Percentiles rank a stretch among this genome's conserved stretches.
Conservation (phyloP, 2,113 vertebrate genomes). For the Sclerurus mexicanus region DNA sequence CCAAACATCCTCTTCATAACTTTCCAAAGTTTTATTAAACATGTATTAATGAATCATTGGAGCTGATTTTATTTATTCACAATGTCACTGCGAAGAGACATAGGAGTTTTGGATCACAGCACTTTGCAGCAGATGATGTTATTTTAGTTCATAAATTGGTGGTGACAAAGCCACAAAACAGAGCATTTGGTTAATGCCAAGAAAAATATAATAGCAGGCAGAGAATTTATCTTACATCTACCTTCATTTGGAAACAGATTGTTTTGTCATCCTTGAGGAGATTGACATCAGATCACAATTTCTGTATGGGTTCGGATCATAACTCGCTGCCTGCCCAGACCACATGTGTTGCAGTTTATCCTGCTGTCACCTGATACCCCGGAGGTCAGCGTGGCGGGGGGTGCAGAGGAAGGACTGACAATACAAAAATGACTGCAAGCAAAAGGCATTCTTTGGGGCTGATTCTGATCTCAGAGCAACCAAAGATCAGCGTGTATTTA, state of each 20-base stretch:
- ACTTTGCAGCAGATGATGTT: not conserved
- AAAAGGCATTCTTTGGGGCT: constrained; percentile 20
- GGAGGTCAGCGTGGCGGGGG: not conserved
- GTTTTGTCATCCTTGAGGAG: not conserved
- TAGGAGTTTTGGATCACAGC: not conserved
- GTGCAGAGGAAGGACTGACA: constrained; percentile 18
- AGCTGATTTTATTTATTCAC: constrained; percentile 38
- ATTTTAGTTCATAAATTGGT: constrained; percentile 42
- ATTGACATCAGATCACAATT: not conserved
- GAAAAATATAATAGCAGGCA: constrained; percentile 28
- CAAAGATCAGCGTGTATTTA: constrained; percentile 65
- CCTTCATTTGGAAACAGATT: constrained; percentile 28
- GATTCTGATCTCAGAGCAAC: constrained; percentile 57
- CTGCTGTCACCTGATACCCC: constrained; percentile 4
- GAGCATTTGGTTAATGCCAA: not conserved
- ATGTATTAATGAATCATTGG: constrained; percentile 11
- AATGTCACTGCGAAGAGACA: not conserved
- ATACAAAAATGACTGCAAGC: constrained; percentile 27
- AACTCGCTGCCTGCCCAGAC: not conserved
- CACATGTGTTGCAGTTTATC: constrained; percentile 64
- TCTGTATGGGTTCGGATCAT: not conserved
- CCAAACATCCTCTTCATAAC: not conserved
- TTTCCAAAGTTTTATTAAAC: not conserved
- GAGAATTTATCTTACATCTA: not conserved
- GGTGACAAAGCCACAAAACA: constrained; percentile 35